These are phyloP conservation scores for Polydrusus pterygomalis DNA, from an alignment of 2,888 invertebrate genomes.

Conservation along the genomic window DNA sequence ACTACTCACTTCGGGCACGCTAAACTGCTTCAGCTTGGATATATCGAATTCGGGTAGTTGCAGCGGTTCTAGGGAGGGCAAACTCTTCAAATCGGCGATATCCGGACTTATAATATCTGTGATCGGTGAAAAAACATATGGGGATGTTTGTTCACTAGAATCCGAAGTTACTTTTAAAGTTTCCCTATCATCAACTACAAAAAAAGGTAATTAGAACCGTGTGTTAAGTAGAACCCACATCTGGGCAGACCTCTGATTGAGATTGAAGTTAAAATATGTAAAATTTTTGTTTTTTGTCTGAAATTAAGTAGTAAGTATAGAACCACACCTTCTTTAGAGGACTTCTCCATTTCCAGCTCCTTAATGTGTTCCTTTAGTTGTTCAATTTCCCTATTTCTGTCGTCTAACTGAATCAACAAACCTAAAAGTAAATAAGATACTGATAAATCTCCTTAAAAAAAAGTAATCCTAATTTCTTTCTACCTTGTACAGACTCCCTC, in stretches of 20 bases:
- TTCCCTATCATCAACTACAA: conserved; percentile 46
- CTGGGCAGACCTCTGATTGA: no score
- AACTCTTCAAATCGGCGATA: conserved; percentile 62
- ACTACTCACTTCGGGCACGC: conserved; percentile 40
- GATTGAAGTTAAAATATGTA: not conserved
- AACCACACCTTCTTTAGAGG: conserved; percentile 63
- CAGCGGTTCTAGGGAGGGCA: conserved; percentile 76
- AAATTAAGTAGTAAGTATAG: no score
- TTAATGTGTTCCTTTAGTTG: conserved; percentile 76
- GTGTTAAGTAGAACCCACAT: no score
- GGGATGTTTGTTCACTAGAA: conserved; percentile 70
- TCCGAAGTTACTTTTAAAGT: conserved; percentile 69
- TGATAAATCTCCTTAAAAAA: conserved; percentile 6
- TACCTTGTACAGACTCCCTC: conserved; percentile 75
- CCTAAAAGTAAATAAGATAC: conserved; percentile 17
- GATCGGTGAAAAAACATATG: conserved; percentile 70
- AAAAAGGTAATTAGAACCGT: not conserved
- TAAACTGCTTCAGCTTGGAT: conserved; percentile 57
- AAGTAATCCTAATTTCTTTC: no score
- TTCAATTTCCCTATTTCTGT: conserved; percentile 79
- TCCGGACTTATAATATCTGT: conserved; percentile 69
- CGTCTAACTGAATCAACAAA: conserved; percentile 79
- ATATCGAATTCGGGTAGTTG: conserved; percentile 79
- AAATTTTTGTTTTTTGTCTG: no score
- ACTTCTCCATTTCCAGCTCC: conserved; percentile 76